A percentile compares a stretch with the other conserved stretches of the same genome.
Evolutionary conservation across 2,797 vertebrate genomes (phyloP).

Genomic region (Channallabes apus): DNA sequence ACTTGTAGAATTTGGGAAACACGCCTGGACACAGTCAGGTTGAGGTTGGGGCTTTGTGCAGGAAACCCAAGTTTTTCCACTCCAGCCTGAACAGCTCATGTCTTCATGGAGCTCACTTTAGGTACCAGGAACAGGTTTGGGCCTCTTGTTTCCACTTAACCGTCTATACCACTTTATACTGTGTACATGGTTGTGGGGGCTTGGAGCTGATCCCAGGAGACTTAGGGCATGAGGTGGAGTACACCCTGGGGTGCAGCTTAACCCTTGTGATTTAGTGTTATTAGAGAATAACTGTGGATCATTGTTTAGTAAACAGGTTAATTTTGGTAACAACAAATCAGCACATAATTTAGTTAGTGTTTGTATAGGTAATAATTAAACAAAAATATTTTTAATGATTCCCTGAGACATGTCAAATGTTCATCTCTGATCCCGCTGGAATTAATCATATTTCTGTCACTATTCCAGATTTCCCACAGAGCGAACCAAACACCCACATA

Average conservation of each 20-base stretch:
- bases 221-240: no score
- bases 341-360: no score
- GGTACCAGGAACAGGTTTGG: neutral
- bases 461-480: conserved; percentile 79
- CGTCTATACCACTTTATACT: neutral
- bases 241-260: no score
- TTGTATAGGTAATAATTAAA: neutral
- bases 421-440: neutral
- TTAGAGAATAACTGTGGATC: neutral
- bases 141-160: neutral
- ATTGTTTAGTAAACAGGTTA: no score
- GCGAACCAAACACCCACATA: conserved; percentile 78
- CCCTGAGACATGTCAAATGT: neutral
- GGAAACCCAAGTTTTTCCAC: neutral
- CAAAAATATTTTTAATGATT: neutral
- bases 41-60: neutral
- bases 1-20: neutral
- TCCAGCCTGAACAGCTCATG: neutral
- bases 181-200: no score
- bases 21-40: neutral
- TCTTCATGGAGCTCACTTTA: neutral
- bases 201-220: neutral
- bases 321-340: no score
- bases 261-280: neutral
- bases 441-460: neutral